Percentiles rank a stretch among this genome's conserved stretches.
Conservation (phyloP, 2,113 vertebrate genomes). For the Caracal caracal region DNA sequence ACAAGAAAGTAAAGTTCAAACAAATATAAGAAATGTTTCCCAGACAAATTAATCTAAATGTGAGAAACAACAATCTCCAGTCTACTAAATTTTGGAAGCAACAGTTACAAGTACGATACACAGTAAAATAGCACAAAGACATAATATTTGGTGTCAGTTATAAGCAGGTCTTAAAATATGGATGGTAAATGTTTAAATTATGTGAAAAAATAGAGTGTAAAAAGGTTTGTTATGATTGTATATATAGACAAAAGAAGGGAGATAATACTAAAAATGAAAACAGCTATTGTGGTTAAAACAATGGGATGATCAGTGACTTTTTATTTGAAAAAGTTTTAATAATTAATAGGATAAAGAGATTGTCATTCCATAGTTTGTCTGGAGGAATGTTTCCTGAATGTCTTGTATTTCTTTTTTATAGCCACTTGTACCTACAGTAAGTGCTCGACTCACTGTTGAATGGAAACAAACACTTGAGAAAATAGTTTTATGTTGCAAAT, state of each 20-base stretch:
- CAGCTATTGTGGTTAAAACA: not conserved
- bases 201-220: not conserved
- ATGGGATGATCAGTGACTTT: not conserved
- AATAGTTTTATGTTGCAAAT: not conserved
- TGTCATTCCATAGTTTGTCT: not conserved
- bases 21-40: not conserved
- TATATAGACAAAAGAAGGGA: not conserved
- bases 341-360: not conserved
- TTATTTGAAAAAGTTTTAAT: not conserved
- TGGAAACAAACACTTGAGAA: not conserved
- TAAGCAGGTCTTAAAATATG: not conserved
- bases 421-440: not conserved
- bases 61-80: not conserved
- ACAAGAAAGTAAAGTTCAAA: not conserved
- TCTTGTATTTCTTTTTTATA: not conserved
- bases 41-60: not conserved
- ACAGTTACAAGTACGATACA: not conserved
- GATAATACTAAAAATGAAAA: slow-evolving; percentile 3
- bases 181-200: not conserved
- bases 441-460: not conserved
- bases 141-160: not conserved
- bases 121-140: not conserved
- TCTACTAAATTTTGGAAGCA: not conserved
- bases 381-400: not conserved
- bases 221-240: not conserved